Conservation (phyloP, 1,140 invertebrate genomes). For the Epicauta chinensis region DNA sequence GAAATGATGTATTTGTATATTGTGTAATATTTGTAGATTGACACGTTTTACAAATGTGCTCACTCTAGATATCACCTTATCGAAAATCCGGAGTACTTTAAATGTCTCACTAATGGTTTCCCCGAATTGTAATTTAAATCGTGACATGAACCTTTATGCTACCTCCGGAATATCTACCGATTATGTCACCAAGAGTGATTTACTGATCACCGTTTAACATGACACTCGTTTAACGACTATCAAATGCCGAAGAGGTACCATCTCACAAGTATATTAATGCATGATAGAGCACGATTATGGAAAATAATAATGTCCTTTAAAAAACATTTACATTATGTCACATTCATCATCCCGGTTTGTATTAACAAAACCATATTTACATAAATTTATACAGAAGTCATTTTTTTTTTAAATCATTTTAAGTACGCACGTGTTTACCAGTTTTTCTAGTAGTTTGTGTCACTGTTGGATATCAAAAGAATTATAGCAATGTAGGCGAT, state of each 20-base stretch:
- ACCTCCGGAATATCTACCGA: constrained; percentile 23
- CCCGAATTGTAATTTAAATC: constrained; percentile 26
- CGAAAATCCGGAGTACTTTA: constrained; percentile 18
- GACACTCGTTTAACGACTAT: constrained; percentile 31
- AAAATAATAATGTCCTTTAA: constrained; percentile 1
- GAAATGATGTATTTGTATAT: no score
- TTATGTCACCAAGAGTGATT: constrained; percentile 32
- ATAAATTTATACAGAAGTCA: no score
- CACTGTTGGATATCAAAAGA: no score
- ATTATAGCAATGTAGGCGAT: no score
- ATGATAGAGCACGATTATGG: constrained; percentile 7
- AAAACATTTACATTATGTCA: no score
- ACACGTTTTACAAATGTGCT: constrained; percentile 10
- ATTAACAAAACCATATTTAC: no score
- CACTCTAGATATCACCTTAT: constrained; percentile 12
- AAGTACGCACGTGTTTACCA: no score
- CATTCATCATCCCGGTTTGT: no score
- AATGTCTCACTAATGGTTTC: constrained; percentile 22
- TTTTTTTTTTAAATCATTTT: no score
- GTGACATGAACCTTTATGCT: constrained; percentile 26
- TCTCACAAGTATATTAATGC: constrained; percentile 3
- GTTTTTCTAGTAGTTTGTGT: no score
- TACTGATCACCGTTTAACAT: constrained; percentile 23
- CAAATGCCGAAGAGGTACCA: constrained; percentile 24
- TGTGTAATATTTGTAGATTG: constrained; percentile 3